A percentile compares a stretch with the other conserved stretches of the same genome.
Evolutionary conservation across 1,140 invertebrate species (phyloP).

Genomic region (Diploscapter pachys): DNA sequence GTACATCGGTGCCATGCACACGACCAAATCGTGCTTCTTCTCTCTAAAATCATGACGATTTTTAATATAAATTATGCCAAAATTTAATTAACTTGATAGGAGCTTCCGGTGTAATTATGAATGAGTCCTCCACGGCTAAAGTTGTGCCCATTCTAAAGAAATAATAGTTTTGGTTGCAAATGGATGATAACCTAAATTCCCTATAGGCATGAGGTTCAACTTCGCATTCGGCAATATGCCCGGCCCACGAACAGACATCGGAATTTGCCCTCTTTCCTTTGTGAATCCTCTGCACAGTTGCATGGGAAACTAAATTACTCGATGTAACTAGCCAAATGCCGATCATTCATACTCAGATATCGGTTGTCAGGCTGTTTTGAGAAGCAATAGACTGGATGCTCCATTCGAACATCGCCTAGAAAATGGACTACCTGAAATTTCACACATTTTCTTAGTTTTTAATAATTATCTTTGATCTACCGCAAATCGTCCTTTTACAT

Average conservation of each 20-base stretch:
- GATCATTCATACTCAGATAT: constrained; percentile 7
- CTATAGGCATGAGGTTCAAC: constrained; percentile 39
- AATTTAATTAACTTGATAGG: constrained; percentile 29
- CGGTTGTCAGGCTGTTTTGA: constrained; percentile 20
- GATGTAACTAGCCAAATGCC: neutral
- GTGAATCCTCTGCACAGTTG: constrained; percentile 33
- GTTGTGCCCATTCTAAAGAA: constrained; percentile 12
- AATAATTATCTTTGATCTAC: constrained; percentile 11
- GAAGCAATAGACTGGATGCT: constrained; percentile 29
- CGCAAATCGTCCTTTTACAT: constrained; percentile 51
- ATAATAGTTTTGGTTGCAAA: too few species aligned
- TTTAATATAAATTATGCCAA: too few species aligned
- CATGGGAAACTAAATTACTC: constrained; percentile 16
- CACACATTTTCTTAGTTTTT: neutral
- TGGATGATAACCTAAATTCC: constrained; percentile 11
- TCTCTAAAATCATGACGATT: neutral
- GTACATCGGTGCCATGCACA: constrained; percentile 58
- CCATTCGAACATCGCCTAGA: constrained; percentile 28
- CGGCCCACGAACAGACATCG: constrained; percentile 54
- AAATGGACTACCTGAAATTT: constrained; percentile 47
- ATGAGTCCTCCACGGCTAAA: constrained; percentile 25
- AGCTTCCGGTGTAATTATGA: constrained; percentile 40
- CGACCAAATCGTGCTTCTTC: constrained; percentile 47
- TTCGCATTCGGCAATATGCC: constrained; percentile 55
- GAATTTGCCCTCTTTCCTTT: constrained; percentile 52